Evolutionary conservation across 2,888 invertebrate genomes (phyloP).

Genomic region (Clanis bilineata): DNA sequence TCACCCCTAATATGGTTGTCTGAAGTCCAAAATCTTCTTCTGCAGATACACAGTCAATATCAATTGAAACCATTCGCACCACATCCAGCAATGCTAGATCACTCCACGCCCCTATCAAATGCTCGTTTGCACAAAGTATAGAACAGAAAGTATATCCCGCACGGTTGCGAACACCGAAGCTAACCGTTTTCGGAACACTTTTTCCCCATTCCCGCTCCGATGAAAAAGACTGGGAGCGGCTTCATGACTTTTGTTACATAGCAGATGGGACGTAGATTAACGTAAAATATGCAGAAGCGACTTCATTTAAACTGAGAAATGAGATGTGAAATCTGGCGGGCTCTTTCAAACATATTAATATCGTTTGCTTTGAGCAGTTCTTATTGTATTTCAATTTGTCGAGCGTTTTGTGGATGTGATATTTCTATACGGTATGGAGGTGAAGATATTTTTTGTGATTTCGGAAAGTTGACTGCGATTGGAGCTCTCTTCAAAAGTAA

Average conservation of each 20-base stretch:
- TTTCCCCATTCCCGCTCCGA: conserved; percentile 74
- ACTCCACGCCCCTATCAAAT: conserved; percentile 64
- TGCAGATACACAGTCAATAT: background rate
- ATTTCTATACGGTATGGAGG: background rate
- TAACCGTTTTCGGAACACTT: conserved; percentile 74
- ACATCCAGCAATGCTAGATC: conserved; percentile 45
- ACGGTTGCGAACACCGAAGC: conserved; percentile 60
- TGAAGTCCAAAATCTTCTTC: background rate
- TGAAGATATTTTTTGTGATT: background rate
- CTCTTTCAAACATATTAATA: conserved; percentile 5
- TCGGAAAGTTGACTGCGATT: no score
- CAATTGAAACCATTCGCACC: conserved; percentile 17
- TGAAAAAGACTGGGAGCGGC: conserved; percentile 72
- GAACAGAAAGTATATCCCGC: conserved; percentile 67
- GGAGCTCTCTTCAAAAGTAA: no score
- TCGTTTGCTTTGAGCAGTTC: conserved; percentile 2
- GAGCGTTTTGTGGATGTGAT: background rate
- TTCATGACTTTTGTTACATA: conserved; percentile 76
- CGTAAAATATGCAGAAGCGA: conserved; percentile 13
- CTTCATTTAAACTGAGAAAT: conserved; percentile 12
- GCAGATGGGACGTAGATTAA: conserved; percentile 12
- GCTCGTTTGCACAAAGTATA: conserved; percentile 77
- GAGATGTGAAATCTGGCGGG: background rate
- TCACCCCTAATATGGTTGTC: background rate
- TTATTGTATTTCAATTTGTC: conserved; percentile 1